Conservation (phyloP, 1,140 invertebrate species). For the Drosophila tristis region DNA sequence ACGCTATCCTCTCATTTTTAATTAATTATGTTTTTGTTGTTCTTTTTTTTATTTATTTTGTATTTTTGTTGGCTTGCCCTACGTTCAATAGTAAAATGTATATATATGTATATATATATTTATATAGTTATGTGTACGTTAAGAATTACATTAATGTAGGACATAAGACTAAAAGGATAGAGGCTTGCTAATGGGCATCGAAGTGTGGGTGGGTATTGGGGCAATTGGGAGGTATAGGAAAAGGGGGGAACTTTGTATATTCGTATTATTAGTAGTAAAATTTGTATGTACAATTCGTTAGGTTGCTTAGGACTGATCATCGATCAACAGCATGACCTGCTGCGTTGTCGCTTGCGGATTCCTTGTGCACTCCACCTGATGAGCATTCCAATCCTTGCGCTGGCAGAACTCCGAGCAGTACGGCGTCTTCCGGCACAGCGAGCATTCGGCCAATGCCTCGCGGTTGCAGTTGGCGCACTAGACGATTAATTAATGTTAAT, state of each 20-base stretch:
- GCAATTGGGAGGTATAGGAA: neutral
- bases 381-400: constrained; percentile 93
- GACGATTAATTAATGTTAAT: constrained; percentile 17
- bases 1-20: constrained; percentile 51
- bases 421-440: constrained; percentile 91
- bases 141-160: constrained; percentile 81
- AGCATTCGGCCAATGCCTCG: constrained; percentile 93
- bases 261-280: constrained; percentile 82
- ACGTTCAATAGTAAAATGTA: constrained; percentile 81
- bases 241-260: constrained; percentile 56
- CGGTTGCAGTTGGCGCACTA: constrained; percentile 94
- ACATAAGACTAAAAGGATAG: constrained; percentile 71
- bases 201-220: constrained; percentile 20
- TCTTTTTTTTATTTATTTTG: constrained; percentile 39
- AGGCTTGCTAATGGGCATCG: constrained; percentile 43
- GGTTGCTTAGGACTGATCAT: constrained; percentile 85
- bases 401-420: constrained; percentile 95
- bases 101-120: constrained; percentile 66
- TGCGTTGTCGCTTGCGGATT: constrained; percentile 85
- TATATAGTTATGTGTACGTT: constrained; percentile 79
- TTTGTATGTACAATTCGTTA: constrained; percentile 81
- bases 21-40: constrained; percentile 39
- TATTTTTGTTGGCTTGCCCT: constrained; percentile 55
- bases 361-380: constrained; percentile 93
- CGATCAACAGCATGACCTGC: constrained; percentile 89